Conservation (phyloP, 2,888 invertebrate species). For the Chydorus sphaericus region DNA sequence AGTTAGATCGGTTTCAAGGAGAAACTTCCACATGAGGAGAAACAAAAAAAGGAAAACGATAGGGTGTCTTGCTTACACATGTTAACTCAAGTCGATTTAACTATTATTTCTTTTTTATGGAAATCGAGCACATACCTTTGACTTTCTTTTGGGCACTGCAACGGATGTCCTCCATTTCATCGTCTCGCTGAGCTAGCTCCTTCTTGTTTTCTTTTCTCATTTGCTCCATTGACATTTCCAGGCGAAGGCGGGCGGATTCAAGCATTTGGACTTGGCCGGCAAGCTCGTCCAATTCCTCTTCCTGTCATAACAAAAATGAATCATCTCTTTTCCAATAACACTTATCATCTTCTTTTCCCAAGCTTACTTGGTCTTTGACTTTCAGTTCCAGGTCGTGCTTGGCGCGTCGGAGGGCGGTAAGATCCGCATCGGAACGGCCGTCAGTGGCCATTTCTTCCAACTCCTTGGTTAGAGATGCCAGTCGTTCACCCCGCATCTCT, state of each 20-base stretch:
- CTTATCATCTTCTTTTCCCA: no score
- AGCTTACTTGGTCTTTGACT: constrained; percentile 39
- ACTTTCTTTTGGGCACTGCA: constrained; percentile 83
- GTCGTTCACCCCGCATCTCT: constrained; percentile 75
- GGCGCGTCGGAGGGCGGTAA: constrained; percentile 60
- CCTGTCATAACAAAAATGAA: constrained; percentile 27
- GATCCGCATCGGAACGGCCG: constrained; percentile 70
- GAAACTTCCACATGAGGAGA: no score
- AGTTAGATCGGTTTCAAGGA: no score
- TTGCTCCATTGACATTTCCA: constrained; percentile 88
- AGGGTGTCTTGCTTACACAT: background rate
- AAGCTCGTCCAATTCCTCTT: constrained; percentile 90
- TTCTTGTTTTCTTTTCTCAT: constrained; percentile 77
- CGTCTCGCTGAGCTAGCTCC: constrained; percentile 78
- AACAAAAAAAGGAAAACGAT: background rate
- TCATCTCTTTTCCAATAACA: background rate
- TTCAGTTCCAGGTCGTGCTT: constrained; percentile 78
- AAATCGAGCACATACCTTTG: constrained; percentile 41
- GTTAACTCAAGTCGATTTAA: background rate
- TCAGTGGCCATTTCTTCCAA: constrained; percentile 68
- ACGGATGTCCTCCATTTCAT: constrained; percentile 82
- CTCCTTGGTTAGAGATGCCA: constrained; percentile 61
- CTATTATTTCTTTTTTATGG: background rate
- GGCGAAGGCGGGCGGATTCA: constrained; percentile 78
- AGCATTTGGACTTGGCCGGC: constrained; percentile 79